Evolutionary conservation across 2,888 invertebrate species (phyloP).

Genomic region (Xanthia icteritia): DNA sequence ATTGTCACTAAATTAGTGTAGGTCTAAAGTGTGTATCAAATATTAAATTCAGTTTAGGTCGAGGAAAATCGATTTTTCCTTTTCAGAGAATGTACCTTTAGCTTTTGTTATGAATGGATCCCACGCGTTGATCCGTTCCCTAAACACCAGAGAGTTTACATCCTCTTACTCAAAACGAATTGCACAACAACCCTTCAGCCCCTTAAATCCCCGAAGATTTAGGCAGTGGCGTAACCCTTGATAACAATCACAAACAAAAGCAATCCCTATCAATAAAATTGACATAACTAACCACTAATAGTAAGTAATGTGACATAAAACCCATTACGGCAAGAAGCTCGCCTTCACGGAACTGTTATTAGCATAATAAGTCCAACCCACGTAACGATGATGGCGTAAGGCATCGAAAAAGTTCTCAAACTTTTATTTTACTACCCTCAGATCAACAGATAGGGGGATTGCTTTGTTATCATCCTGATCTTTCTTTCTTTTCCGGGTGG

Average conservation of each 20-base stretch:
- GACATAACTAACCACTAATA: slow-evolving; percentile 46
- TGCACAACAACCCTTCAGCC: slow-evolving; percentile 19
- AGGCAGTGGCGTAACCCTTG: background rate
- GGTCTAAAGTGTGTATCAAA: background rate
- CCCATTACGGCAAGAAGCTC: slow-evolving; percentile 35
- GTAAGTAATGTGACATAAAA: slow-evolving; percentile 56
- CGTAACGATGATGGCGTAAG: slow-evolving; percentile 46
- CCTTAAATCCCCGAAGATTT: slow-evolving; percentile 22
- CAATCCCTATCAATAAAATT: slow-evolving; percentile 51
- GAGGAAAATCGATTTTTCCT: background rate
- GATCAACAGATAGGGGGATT: slow-evolving; percentile 59
- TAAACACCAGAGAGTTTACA: slow-evolving; percentile 3
- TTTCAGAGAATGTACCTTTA: background rate
- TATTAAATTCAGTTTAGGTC: background rate
- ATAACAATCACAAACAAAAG: slow-evolving; percentile 49
- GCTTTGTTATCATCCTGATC: slow-evolving; percentile 55
- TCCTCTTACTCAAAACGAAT: background rate
- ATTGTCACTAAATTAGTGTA: background rate
- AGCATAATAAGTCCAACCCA: slow-evolving; percentile 52
- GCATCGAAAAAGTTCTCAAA: slow-evolving; percentile 47
- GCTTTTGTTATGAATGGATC: background rate
- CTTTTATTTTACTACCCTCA: slow-evolving; percentile 57
- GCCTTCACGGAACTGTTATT: slow-evolving; percentile 50
- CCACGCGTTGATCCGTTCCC: slow-evolving; percentile 2
- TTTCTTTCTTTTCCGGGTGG: slow-evolving; percentile 46